phyloP scores from a whole-genome alignment of 2,888 invertebrate genomes.

The Andrena chrysosceles region DNA sequence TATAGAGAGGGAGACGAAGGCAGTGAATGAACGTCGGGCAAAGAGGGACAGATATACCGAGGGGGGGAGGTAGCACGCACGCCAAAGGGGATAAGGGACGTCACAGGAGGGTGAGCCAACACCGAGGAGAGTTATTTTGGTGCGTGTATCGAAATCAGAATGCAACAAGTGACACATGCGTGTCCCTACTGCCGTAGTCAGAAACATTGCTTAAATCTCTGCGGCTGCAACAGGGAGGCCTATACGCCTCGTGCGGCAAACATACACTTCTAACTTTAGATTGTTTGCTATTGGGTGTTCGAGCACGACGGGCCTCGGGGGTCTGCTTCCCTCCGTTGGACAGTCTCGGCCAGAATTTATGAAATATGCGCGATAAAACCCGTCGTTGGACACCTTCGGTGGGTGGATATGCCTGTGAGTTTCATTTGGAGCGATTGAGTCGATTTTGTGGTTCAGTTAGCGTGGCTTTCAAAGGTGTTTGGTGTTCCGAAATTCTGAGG shows the following conservation, averaged over 20 bases:
- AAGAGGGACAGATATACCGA: constrained; percentile 21
- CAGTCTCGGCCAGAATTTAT: constrained; percentile 4
- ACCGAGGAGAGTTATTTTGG: constrained; percentile 77
- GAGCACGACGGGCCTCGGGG: constrained; percentile 21
- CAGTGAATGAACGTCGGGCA: constrained; percentile 54
- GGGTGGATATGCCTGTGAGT: neutral
- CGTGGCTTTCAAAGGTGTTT: no score
- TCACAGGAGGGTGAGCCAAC: constrained; percentile 45
- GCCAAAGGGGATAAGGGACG: constrained; percentile 55
- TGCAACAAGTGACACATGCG: constrained; percentile 81
- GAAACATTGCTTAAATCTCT: constrained; percentile 66
- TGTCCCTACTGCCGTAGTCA: constrained; percentile 59
- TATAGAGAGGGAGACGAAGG: constrained; percentile 31
- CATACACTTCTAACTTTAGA: constrained; percentile 56
- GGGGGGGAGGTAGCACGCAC: constrained; percentile 54
- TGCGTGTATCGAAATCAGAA: constrained; percentile 80
- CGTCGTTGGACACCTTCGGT: no score
- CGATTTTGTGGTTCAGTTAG: no score
- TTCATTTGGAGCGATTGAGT: no score
- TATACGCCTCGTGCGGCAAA: constrained; percentile 55
- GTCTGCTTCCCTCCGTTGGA: constrained; percentile 9
- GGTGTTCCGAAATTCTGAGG: no score
- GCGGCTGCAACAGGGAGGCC: constrained; percentile 20
- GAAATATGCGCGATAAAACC: neutral
- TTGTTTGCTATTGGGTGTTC: constrained; percentile 50